Evolutionary conservation across 2,113 vertebrate species (phyloP), one percentile per base, ranked within the genome.

Genomic region (Vombatus ursinus): DNA sequence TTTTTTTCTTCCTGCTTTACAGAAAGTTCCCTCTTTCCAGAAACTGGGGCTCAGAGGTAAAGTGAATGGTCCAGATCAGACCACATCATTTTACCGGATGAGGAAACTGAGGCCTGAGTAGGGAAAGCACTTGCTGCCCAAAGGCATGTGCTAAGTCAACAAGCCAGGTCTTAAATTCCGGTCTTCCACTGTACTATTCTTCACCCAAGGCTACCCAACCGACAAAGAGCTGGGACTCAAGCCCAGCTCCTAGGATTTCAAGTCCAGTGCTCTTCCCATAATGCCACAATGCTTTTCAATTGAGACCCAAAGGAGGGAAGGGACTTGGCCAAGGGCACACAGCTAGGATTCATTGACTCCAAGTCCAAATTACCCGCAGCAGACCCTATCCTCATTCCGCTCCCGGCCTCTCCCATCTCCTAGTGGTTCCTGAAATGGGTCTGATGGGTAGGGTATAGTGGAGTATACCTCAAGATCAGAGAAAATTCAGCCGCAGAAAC

Each of bases 31-130:
- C n/a, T 44, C 68, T 44, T 84, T 44, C 44, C 68, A 84, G 68
- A 84, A 44, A 22, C 68, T 44, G 68, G n/a, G 5, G 0, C 9
- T 14, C 90, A 48, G 10, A 50, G 89, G 52, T 52, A 50, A 92
- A 89, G 24, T 19, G 26, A 3, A 2, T 4, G 7, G 84, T 0
- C 24, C 2, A 10, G 0, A 3, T 0, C 24, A 57, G 92, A 49
- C 47, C 12, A 0, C 12, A 44, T 77, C 49, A 3, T 68, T 68
- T 37, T 9, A 19, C 2, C 26, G 48, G 44, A 24, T 47, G 23
- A 57, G 26, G 48, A 92, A 28, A 90, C 90, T 14, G 1, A 89
- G 68, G 19, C 19, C 52, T 12, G 84, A 61, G 61, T 0, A 11
- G 37, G 37, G 3, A 3, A 16, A 0, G 44, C 3, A 7, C 10